phyloP scores from a whole-genome alignment of 2,888 invertebrate genomes.

The Didymodactylos carnosus region DNA sequence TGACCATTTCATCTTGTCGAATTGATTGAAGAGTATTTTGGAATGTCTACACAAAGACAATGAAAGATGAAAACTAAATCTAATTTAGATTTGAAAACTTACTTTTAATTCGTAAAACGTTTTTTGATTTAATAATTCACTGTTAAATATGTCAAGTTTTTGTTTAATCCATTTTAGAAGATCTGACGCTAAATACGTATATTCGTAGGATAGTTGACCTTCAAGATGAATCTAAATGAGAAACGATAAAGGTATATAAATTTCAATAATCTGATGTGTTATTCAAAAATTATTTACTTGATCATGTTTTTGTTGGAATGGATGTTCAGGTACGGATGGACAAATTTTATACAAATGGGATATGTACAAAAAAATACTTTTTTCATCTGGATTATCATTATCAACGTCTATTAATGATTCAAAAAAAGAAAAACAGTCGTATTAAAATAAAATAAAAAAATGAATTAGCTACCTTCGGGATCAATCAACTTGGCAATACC shows the following conservation, averaged over 20 bases:
- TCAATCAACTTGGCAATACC: slow-evolving; percentile 89
- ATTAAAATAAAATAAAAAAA: no score
- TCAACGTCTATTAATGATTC: slow-evolving; percentile 99
- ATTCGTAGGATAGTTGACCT: neutral
- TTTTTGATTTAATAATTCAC: no score
- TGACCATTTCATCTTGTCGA: neutral
- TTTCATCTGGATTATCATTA: slow-evolving; percentile 94
- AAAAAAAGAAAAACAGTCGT: slow-evolving; percentile 22
- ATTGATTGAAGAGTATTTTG: neutral
- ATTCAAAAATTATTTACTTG: neutral
- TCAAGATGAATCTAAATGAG: neutral
- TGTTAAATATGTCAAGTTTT: neutral
- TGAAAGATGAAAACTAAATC: no score
- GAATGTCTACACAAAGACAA: no score
- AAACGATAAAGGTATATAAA: no score
- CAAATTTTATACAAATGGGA: slow-evolving; percentile 97
- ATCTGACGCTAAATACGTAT: neutral
- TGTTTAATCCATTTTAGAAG: neutral
- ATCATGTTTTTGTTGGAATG: neutral
- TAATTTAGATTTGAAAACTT: no score
- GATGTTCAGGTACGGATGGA: slow-evolving; percentile 39
- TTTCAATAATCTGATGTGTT: neutral
- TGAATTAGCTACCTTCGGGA: slow-evolving; percentile 74
- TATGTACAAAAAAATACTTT: slow-evolving; percentile 96
- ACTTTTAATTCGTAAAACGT: no score